These are phyloP conservation scores for Ypsolopha sequella DNA, from an alignment of 2,888 invertebrate species.

Conservation along the genomic window DNA sequence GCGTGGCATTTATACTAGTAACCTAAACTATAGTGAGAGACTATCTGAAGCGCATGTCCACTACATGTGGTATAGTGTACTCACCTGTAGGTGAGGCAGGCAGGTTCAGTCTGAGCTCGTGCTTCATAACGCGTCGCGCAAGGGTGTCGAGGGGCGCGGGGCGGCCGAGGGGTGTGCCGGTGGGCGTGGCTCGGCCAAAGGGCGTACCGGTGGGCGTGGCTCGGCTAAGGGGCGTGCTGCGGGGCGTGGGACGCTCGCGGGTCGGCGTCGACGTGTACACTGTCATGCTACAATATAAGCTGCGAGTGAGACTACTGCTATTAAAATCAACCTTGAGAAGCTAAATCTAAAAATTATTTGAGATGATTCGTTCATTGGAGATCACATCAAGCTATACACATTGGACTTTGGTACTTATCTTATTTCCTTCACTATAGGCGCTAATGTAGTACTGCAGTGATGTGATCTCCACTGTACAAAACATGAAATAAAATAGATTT, in stretches of 20 bases:
- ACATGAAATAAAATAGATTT: too few species aligned
- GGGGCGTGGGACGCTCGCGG: constrained; percentile 27
- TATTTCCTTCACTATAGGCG: too few species aligned
- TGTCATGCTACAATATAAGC: not conserved
- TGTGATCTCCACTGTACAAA: too few species aligned
- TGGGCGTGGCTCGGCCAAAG: constrained; percentile 29
- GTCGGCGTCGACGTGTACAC: constrained; percentile 8
- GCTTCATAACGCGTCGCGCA: constrained; percentile 23
- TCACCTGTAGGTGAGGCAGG: not conserved
- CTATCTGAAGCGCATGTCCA: constrained; percentile 3
- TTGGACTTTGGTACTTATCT: too few species aligned
- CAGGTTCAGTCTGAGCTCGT: constrained; percentile 18
- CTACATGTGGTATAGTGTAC: not conserved
- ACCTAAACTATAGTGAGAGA: constrained; percentile 6
- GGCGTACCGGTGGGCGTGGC: not conserved
- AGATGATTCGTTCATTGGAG: too few species aligned
- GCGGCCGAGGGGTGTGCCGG: constrained; percentile 24
- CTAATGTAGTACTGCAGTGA: too few species aligned
- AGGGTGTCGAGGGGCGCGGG: constrained; percentile 27
- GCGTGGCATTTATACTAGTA: too few species aligned
- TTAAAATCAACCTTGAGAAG: too few species aligned
- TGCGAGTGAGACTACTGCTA: too few species aligned
- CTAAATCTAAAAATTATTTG: too few species aligned
- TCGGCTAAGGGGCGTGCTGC: constrained; percentile 2
- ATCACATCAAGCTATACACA: too few species aligned